These are phyloP conservation scores for Lamellibrachia satsuma DNA, from an alignment of 2,888 invertebrate genomes.

Conservation along the genomic window DNA sequence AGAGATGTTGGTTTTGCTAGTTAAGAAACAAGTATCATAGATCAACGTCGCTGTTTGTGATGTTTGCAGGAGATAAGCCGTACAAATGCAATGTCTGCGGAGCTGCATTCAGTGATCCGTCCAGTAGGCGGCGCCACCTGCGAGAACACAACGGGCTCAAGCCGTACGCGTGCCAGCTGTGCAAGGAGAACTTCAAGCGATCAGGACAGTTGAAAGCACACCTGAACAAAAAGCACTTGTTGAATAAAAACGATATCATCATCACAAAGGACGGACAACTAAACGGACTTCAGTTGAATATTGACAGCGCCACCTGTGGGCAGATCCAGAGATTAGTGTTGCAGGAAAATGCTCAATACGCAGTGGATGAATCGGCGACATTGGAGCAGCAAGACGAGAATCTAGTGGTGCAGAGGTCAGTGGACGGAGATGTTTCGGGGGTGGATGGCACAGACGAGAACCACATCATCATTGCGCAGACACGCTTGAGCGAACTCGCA, in stretches of 20 bases:
- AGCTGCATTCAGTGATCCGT: constrained; percentile 59
- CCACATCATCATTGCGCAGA: background rate
- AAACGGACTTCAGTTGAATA: background rate
- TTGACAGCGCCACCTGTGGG: background rate
- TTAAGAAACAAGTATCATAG: background rate
- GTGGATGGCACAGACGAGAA: background rate
- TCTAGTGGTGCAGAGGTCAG: background rate
- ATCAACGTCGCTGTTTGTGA: background rate
- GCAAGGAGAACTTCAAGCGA: constrained; percentile 55
- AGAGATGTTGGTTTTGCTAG: background rate
- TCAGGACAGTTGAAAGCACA: constrained; percentile 56
- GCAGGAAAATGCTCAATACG: background rate
- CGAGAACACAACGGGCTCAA: constrained; percentile 55
- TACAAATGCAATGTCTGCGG: constrained; percentile 57
- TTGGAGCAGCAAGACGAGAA: background rate
- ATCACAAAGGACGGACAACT: constrained; percentile 24
- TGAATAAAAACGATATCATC: constrained; percentile 25
- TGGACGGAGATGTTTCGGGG: background rate
- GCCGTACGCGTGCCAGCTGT: constrained; percentile 55
- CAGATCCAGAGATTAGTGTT: background rate
- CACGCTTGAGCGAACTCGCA: constrained; percentile 6
- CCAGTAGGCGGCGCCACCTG: constrained; percentile 58
- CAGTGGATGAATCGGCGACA: background rate
- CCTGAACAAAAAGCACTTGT: constrained; percentile 39
- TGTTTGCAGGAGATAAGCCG: constrained; percentile 55